Conservation (phyloP, 2,797 vertebrate species). For the Anabas testudineus region DNA sequence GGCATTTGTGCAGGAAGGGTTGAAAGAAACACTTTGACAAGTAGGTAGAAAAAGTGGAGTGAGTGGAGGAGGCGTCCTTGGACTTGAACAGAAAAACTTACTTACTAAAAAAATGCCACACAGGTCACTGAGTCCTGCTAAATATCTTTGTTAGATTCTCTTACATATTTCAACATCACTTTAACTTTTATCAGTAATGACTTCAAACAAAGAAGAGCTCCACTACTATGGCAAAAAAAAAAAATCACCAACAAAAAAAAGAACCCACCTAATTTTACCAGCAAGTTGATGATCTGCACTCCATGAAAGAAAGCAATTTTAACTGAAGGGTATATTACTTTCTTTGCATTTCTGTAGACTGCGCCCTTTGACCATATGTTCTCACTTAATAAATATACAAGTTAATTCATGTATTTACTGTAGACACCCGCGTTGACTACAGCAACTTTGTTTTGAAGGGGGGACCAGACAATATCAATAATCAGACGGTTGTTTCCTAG, state of each 20-base stretch:
- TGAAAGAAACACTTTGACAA: slow-evolving; percentile 1
- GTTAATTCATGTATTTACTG: no score
- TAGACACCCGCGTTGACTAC: no score
- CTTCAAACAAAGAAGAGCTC: not conserved
- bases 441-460: no score
- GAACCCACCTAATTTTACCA: no score
- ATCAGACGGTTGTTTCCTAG: no score
- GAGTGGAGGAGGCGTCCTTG: slow-evolving; percentile 21
- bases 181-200: not conserved
- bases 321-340: not conserved
- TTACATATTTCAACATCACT: not conserved
- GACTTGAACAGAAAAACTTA: slow-evolving; percentile 1
- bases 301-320: no score
- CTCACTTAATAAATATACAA: no score
- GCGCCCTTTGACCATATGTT: not conserved
- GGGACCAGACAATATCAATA: no score
- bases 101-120: not conserved
- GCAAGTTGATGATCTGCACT: no score
- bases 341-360: not conserved
- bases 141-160: not conserved
- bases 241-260: no score
- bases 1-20: not conserved
- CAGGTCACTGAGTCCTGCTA: not conserved
- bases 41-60: not conserved
- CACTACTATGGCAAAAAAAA: no score